These are phyloP conservation scores for Henricia sp. DNA, from an alignment of 53 echinoderm and acorn worm genomes.

Conservation along the genomic window DNA sequence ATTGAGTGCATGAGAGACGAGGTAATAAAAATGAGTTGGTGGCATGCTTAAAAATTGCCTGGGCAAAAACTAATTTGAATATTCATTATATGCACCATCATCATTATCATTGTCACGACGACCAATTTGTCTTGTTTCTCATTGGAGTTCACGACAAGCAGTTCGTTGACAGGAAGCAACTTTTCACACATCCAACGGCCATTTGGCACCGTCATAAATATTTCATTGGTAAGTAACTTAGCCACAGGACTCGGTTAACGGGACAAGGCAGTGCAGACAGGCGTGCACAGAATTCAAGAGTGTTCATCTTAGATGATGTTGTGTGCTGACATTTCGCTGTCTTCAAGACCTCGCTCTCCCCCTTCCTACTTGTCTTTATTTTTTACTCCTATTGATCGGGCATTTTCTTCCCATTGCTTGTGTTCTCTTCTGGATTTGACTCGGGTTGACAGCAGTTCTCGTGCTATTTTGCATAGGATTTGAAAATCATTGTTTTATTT, in stretches of 20 bases:
- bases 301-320: no score
- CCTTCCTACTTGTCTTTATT: neutral
- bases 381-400: neutral
- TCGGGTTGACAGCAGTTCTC: no score
- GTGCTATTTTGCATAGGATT: no score
- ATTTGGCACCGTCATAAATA: conserved; percentile 47
- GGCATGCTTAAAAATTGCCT: neutral
- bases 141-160: conserved; percentile 20
- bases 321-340: neutral
- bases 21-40: no score
- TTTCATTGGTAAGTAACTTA: conserved; percentile 17
- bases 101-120: neutral
- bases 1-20: neutral
- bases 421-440: no score
- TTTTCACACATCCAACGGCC: conserved; percentile 42
- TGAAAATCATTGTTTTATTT: no score
- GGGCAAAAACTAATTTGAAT: conserved; percentile 12
- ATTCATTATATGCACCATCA: conserved; percentile 25
- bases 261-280: neutral
- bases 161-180: neutral
- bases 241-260: neutral
- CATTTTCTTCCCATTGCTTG: no score
- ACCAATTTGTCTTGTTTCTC: conserved; percentile 32
- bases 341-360: no score
- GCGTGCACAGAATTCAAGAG: conserved; percentile 45